These are phyloP conservation scores for Amphiprion clarkii DNA, from an alignment of 2,797 vertebrate species.

Conservation along the genomic window DNA sequence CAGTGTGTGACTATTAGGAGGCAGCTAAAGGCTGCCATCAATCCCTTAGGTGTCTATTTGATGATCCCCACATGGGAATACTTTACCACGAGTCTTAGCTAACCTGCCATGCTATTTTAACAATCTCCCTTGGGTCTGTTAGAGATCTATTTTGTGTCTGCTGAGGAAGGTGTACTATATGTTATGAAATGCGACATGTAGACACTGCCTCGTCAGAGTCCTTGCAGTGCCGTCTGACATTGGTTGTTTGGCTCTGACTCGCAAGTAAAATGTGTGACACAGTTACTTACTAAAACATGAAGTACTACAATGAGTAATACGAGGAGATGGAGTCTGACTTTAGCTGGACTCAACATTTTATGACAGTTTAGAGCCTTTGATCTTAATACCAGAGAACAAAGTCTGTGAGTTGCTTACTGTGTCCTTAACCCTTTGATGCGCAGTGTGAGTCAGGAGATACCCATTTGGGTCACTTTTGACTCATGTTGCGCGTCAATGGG, in stretches of 20 bases:
- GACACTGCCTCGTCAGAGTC: conserved; percentile 37
- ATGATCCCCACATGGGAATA: conserved; percentile 73
- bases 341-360: conserved; percentile 9
- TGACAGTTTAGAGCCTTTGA: conserved; percentile 39
- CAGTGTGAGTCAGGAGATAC: too few relatives aligned
- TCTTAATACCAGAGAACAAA: conserved; percentile 43
- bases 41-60: conserved; percentile 77
- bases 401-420: conserved; percentile 7
- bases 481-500: too few relatives aligned
- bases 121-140: conserved; percentile 76
- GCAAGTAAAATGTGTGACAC: not conserved
- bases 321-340: conserved; percentile 17
- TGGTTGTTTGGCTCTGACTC: conserved; percentile 17
- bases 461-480: too few relatives aligned
- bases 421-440: too few relatives aligned
- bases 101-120: conserved; percentile 76
- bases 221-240: conserved; percentile 20
- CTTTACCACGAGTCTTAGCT: conserved; percentile 66
- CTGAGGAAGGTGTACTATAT: conserved; percentile 41
- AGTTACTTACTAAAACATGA: conserved; percentile 17
- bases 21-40: conserved; percentile 71
- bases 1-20: conserved; percentile 70
- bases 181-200: conserved; percentile 52
- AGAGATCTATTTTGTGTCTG: conserved; percentile 64
- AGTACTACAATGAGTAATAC: not conserved